Evolutionary conservation across 2,797 vertebrate species (phyloP).

Genomic region (Gobio occitaniae): DNA sequence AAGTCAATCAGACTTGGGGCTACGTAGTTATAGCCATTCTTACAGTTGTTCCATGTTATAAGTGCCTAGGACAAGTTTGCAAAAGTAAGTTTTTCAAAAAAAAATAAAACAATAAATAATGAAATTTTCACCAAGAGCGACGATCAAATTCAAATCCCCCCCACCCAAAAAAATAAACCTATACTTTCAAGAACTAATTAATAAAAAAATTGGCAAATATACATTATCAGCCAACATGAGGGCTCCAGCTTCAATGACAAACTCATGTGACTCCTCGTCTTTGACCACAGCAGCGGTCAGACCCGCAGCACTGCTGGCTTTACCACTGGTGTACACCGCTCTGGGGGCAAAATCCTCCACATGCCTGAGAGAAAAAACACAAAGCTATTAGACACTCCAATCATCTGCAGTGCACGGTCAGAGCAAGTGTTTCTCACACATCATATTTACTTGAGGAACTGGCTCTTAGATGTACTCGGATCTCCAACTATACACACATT

Average conservation of each 20-base stretch:
- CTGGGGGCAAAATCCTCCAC: slow-evolving; percentile 72
- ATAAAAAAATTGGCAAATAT: neutral
- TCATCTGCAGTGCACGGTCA: neutral
- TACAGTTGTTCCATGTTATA: too few relatives aligned
- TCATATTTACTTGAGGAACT: slow-evolving; percentile 72
- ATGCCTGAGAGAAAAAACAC: slow-evolving; percentile 56
- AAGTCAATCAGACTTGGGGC: too few relatives aligned
- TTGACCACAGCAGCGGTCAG: slow-evolving; percentile 72
- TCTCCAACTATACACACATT: slow-evolving; percentile 75
- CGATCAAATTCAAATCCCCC: too few relatives aligned
- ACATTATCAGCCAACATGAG: slow-evolving; percentile 75
- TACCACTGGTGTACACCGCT: slow-evolving; percentile 72
- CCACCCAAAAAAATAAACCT: too few relatives aligned
- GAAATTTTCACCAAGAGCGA: too few relatives aligned
- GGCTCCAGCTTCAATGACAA: slow-evolving; percentile 74
- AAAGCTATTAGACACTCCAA: neutral
- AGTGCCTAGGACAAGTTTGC: too few relatives aligned
- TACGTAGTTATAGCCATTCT: too few relatives aligned
- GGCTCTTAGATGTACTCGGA: slow-evolving; percentile 76
- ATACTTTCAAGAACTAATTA: too few relatives aligned
- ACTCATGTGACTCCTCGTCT: slow-evolving; percentile 72
- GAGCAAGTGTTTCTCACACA: neutral
- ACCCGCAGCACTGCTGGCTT: slow-evolving; percentile 71
- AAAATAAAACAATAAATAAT: too few relatives aligned
- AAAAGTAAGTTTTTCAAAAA: too few relatives aligned